Base-by-base conservation (phyloP, 2,113 vertebrate genomes). In the Leucoraja erinaceus region DNA sequence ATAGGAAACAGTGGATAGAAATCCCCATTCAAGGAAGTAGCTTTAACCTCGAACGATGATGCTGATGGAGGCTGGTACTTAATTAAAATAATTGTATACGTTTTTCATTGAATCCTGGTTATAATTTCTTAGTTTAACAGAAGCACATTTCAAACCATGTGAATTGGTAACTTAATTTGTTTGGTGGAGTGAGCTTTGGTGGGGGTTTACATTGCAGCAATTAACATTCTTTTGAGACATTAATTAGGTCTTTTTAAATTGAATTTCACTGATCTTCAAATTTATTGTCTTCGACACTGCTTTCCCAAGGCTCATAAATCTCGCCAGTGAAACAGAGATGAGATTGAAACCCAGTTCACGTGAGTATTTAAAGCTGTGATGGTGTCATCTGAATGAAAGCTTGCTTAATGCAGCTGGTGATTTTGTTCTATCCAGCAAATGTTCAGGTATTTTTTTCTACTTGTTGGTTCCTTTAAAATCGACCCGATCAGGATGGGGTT, bases 201-300 rank as follows among this genome's bases (percentile, higher is more conserved):
- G 20, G 31, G 16, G 77, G 18, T 83, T 33, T 33, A 18, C 54
- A 56, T 83, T 47, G 22, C 47, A 25, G 20, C 47, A 56, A 56
- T 83, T 56, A 83, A 83, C 79, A 25, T 83, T 22, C 8, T 83
- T 83, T 56, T 25, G 47, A 83, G 79, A 83, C 38, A 22, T 83
- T 47, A 83, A 56, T 83, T 54, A 83, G 79, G 79, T 83, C 79
- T 22, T 83, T 56, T 56, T 56, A 83, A 83, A 56, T 83, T 83
- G 47, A 38, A 83, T 83, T 83, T 83, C 79, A 83, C 38, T 83
- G 3, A 72, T 72, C 18, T 18, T 72, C 54, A 56, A 25, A 25
- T 83, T 83, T 56, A 56, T 56, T 20, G 79, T 54, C 47, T 83
- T 25, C 79, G 56, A 47, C 20, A 83, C 6, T 18, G 20, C 47